Evolutionary conservation across 2,797 vertebrate species (phyloP), one percentile per base, ranked within the genome.

Genomic region (Dryobates pubescens): DNA sequence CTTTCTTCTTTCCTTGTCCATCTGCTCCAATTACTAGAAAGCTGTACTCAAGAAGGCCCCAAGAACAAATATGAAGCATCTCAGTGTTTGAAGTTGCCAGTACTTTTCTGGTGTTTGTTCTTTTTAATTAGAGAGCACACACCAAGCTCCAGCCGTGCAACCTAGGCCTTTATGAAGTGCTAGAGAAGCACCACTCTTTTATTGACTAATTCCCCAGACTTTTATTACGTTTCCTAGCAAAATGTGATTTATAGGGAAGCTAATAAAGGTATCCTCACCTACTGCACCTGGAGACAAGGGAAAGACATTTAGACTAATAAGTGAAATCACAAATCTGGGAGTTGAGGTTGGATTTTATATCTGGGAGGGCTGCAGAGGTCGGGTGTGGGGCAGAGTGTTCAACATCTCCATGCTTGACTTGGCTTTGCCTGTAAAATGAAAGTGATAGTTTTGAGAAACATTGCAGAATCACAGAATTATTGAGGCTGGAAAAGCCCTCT

Each of bases 201-300:
- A 95, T 96, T 95, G 95, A 94, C 87, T 88, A 94, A 95, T 95
- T 94, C 94, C 87, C 92, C 36, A 80, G 92, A 88, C 77, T 93
- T 96, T 95, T 96, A 95, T 96, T 96, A 94, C 86, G 87, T 94
- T 96, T 94, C 90, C 89, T 93, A 90, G 80, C 89, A 95, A 95
- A 93, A 95, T 86, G 47, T 94, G 93, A 94, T 96, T 94, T 95
- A 94, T 93, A 94, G 85, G 74, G 84, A 95, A 93, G 95, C 84
- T 95, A 95, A 95, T 95, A 96, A 94, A 96, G 91, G 92, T 94
- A 95, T 91, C 92, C 62, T 96, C 94, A 91, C 90, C 95, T 95
- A 76, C 74, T 84, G 89, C 81, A 95, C 89, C 85, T 94, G 77
- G 92, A 95, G 94, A 95, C 83, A 90, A 90, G 74, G 80, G 80